Base-by-base conservation (phyloP, 2,888 invertebrate species). In the Frankliniella intonsa region DNA sequence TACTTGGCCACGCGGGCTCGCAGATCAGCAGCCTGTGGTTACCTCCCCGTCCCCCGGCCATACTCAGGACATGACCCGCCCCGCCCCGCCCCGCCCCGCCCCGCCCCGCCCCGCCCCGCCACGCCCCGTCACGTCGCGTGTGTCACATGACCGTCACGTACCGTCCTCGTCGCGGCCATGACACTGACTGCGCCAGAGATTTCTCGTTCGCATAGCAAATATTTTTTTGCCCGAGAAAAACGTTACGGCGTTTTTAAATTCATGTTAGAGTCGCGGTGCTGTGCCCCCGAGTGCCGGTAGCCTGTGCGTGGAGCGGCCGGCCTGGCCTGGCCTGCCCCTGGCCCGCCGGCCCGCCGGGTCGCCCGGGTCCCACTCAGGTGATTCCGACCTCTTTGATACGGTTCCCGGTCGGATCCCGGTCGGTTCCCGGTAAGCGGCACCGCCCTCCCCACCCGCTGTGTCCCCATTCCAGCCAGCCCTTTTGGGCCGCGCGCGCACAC, bases 101-200 rank as follows among this genome's bases (percentile, higher is more conserved):
- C 65, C 65, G 7, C 65, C 65, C 17, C 69, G 22, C 69, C 22
- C 0, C 22, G 69, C 69, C 69, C 69, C 22, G 69, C 25, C 69
- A 76, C 69, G 69, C 69, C 69, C 69, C 22, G 22, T 22, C 69
- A n/a, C 69, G 22, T 17, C 55, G 55, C 55, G 38, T 3, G 38
- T 62, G 62, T 62, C 69, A 76, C 69, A 12, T 76, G 69, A 25
- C 25, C 69, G 25, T 76, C 69, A 22, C 69, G 69, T 76, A 76
- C 62, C 17, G n/a, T 22, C 69, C 69, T 76, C 25, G 69, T 76
- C 69, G 69, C 69, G 69, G 25, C 69, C 25, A 22, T 76, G 69
- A 25, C 69, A 76, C 69, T 25, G 69, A 5, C 14, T 12, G 38
- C 38, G 5, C 3, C 38, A 38, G 38, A n/a, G 69, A 10, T 65